Percentiles rank a stretch among this genome's conserved stretches.
phyloP scores from a whole-genome alignment of 2,797 vertebrate genomes.

The Pogonophryne albipinna region DNA sequence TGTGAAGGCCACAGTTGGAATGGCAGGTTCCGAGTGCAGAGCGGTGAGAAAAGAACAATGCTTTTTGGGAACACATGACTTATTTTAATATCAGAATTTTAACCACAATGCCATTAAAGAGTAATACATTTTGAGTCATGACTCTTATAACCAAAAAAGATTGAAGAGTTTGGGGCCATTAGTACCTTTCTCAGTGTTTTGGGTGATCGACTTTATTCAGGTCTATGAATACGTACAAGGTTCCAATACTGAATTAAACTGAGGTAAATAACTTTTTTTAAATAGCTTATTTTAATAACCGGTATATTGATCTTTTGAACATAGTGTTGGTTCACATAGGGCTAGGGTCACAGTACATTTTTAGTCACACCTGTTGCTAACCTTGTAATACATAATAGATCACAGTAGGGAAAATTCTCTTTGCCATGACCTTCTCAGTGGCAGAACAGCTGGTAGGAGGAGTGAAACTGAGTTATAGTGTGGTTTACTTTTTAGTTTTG shows the following conservation, averaged over 20 bases:
- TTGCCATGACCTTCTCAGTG: background rate
- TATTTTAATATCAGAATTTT: background rate
- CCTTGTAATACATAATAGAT: slow-evolving; percentile 3
- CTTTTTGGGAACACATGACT: background rate
- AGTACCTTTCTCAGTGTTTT: background rate
- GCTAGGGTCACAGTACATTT: background rate
- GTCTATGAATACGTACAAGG: background rate
- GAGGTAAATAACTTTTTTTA: no score
- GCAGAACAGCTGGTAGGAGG: slow-evolving; percentile 6
- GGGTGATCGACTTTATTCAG: background rate
- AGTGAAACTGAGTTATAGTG: slow-evolving; percentile 1
- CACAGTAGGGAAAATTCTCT: background rate
- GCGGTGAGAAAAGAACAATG: no score
- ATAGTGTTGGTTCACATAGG: slow-evolving; percentile 1
- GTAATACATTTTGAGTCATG: background rate
- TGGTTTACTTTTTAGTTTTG: slow-evolving; percentile 1
- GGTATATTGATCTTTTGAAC: background rate
- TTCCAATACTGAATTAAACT: background rate
- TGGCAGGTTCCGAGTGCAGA: no score
- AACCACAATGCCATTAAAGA: background rate
- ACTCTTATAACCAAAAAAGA: background rate
- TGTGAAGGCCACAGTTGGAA: no score
- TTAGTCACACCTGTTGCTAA: slow-evolving; percentile 6
- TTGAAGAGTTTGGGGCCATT: background rate
- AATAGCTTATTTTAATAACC: no score